phyloP scores from a whole-genome alignment of 1,140 invertebrate species.

The Chelonus insularis region DNA sequence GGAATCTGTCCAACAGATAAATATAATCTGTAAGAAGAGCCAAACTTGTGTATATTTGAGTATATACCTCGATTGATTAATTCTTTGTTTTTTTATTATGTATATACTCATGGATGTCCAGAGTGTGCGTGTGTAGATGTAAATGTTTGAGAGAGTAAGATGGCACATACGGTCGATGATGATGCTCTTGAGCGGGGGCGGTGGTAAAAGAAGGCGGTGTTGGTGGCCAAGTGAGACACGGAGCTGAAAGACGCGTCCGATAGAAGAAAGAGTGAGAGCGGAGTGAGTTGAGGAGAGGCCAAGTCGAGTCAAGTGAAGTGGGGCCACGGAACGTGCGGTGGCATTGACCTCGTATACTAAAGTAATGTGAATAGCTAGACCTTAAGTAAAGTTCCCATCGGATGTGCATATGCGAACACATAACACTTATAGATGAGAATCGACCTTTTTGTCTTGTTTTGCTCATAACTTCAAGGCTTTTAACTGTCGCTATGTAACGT shows the following conservation, averaged over 20 bases:
- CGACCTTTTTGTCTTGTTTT: slow-evolving; percentile 14
- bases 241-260: slow-evolving; percentile 8
- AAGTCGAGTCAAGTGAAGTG: slow-evolving; percentile 47
- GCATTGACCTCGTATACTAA: slow-evolving; percentile 54
- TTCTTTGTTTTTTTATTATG: no score
- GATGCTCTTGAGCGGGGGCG: slow-evolving; percentile 41
- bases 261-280: slow-evolving; percentile 18
- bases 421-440: slow-evolving; percentile 19
- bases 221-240: slow-evolving; percentile 6
- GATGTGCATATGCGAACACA: slow-evolving; percentile 22
- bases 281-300: slow-evolving; percentile 24
- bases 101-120: no score
- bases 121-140: no score
- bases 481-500: no score
- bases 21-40: no score
- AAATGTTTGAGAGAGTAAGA: slow-evolving; percentile 3
- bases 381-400: slow-evolving; percentile 33
- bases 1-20: no score
- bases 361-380: slow-evolving; percentile 52
- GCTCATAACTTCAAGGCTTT: not conserved
- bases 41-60: no score
- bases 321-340: slow-evolving; percentile 43
- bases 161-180: slow-evolving; percentile 39
- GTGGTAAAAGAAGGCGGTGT: slow-evolving; percentile 31
- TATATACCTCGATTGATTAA: no score